Base-by-base conservation (phyloP, 2,888 invertebrate species). In the Rapana venosa region DNA sequence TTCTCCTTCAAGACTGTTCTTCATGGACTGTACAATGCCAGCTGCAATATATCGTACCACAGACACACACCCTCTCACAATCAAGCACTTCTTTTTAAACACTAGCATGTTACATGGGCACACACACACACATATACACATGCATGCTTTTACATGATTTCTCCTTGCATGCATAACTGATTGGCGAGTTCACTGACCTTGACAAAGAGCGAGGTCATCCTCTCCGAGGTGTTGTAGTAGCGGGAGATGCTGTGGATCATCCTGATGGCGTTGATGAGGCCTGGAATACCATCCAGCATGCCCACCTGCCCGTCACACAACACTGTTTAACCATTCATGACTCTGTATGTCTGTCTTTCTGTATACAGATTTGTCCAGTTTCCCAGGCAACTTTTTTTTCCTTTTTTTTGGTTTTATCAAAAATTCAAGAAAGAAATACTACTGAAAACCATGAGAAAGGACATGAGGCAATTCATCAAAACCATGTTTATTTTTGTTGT, bases 211-310 rank as follows among this genome's bases (percentile, higher is more conserved):
- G 99, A 98, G 0, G 99, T 99, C 90, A 99, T 99, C 94, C 99
- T 97, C 96, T 99, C 99, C 0, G 99, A 98, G 0, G 99, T 99
- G 95, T 99, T 99, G 95, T 99, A 99, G 96, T 98, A 99, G 95
- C 98, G 98, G 0, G 99, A 99, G 11, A 99, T 98, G 95, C 98
- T 98, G 95, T 99, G 98, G 94, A 99, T 99, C 93, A 99, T 97
- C 74, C 98, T 97, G 22, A 99, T 98, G 0, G 98, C 98, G 96
- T 99, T 98, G 92, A 99, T 96, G 58, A 99, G 96, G 90, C 98
- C 98, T 90, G 98, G 97, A 91, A 99, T 98, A 0, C 98, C 98
- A 94, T 98, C 98, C 95, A 98, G 97, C 97, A 99, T 99, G 96
- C 98, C 98, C 13, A 98, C 97, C 97, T 97, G 81, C 22, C 20